These are phyloP conservation scores for Pasiphila rectangulata DNA, from an alignment of 2,888 invertebrate species.

Conservation along the genomic window DNA sequence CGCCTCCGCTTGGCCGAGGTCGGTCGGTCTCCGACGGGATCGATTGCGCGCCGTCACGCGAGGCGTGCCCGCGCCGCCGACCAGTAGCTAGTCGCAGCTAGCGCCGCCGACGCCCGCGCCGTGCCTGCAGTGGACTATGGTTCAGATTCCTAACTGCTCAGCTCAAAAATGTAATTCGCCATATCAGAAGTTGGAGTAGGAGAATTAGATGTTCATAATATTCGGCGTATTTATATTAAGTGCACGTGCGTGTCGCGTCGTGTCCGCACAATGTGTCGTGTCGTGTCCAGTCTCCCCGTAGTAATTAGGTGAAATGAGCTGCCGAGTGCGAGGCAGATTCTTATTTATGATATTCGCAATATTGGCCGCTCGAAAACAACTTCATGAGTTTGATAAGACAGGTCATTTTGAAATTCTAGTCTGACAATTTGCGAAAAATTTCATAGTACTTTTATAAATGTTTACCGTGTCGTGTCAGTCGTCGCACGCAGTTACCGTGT, in stretches of 20 bases:
- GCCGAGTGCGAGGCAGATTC: too few species aligned
- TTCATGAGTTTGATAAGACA: not conserved
- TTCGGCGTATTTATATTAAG: not conserved
- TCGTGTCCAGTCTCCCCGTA: not conserved
- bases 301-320: not conserved
- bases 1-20: too few species aligned
- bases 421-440: conserved; percentile 12
- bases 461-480: not conserved
- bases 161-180: conserved; percentile 7
- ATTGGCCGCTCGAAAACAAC: too few species aligned
- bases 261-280: conserved; percentile 1
- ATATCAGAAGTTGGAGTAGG: conserved; percentile 10
- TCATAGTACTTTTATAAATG: not conserved
- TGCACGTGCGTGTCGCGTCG: conserved; percentile 8
- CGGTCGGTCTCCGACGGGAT: too few species aligned
- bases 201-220: not conserved
- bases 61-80: too few species aligned
- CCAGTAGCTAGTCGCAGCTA: too few species aligned
- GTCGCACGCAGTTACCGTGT: too few species aligned
- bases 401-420: conserved; percentile 8
- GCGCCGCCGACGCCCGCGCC: too few species aligned
- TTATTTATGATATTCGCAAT: too few species aligned
- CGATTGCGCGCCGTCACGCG: too few species aligned
- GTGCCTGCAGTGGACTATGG: not conserved
- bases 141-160: conserved; percentile 2